Conservation (phyloP, 92 coral and sea anemone species). For the Epizoanthus stellaris region DNA sequence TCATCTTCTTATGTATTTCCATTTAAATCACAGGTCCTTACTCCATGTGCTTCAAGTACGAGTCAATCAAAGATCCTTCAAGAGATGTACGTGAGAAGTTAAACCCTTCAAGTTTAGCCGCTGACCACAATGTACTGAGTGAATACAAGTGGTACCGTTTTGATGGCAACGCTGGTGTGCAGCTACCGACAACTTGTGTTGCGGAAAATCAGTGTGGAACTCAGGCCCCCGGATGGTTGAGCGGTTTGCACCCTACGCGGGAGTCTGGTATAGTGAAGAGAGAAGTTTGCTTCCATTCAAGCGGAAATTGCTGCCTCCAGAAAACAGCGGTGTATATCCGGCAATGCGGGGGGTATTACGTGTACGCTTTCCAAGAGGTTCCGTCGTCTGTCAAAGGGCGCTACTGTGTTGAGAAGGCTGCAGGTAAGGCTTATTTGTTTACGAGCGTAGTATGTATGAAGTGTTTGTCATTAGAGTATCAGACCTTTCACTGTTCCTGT, state of each 20-base stretch:
- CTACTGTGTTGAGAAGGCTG: conserved; percentile 5
- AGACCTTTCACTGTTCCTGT: too few relatives aligned
- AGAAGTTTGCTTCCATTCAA: conserved; percentile 19
- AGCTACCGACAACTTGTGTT: neutral
- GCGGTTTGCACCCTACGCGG: neutral
- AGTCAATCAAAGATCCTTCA: neutral
- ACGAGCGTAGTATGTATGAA: too few relatives aligned
- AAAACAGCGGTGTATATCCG: neutral
- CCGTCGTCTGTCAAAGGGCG: conserved; percentile 6
- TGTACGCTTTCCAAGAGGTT: neutral
- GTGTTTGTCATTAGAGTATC: too few relatives aligned
- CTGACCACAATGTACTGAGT: neutral
- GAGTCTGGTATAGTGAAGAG: conserved; percentile 5
- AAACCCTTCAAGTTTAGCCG: neutral
- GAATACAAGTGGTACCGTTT: neutral
- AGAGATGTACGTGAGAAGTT: neutral
- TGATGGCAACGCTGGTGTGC: neutral
- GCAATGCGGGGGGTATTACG: conserved; percentile 17
- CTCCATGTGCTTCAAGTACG: conserved; percentile 38
- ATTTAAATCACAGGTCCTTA: conserved; percentile 19
- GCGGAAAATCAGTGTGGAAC: neutral
- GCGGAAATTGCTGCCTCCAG: neutral
- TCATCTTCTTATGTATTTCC: neutral
- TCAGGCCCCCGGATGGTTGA: neutral
- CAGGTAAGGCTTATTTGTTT: neutral